Base-by-base conservation (phyloP, 2,113 vertebrate genomes). In the Dicentrarchus labrax region DNA sequence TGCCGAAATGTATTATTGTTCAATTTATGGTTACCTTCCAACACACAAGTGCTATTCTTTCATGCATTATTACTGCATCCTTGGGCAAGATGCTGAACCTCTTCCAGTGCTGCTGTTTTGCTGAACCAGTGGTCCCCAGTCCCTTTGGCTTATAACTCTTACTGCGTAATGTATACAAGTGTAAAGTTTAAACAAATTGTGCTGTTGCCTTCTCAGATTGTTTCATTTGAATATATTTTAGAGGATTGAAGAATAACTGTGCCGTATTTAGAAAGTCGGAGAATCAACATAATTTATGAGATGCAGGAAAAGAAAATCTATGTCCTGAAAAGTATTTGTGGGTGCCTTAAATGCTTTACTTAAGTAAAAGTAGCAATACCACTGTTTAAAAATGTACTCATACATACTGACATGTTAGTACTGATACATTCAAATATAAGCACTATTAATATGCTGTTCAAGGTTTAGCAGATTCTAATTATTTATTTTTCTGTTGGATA, bases 71-170 rank as follows among this genome's bases (percentile, higher is more conserved):
- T 17, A 45, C 6, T 53, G 3, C 19, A 16, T 68, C 39, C 17
- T 8, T 45, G 10, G 70, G 22, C 10, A 86, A 41, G 22, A 66
- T 47, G 60, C 19, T 51, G 50, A 76, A 43, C 70, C 62, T n/a
- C n/a, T 62, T 72, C 51, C 2, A 71, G 24, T 54, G 0, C 6
- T 24, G 67, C 13, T 64, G 47, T 41, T 30, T 50, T 65, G 36
- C 67, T 56, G 36, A 57, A 62, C 66, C 51, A 50, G 68, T 19
- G 11, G 39, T 21, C 53, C 50, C 19, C 39, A 61, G 13, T 2
- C 19, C 3, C 59, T 64, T 75, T 36, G 11, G 47, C 36, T 54
- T 45, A 24, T 19, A 13, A 47, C 38, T 8, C 24, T 48, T 43
- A 8, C 24, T 54, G 43, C 36, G 22, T 51, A 43, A 17, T 41